phyloP scores from a whole-genome alignment of 2,113 vertebrate genomes.

The Burhinus bistriatus region DNA sequence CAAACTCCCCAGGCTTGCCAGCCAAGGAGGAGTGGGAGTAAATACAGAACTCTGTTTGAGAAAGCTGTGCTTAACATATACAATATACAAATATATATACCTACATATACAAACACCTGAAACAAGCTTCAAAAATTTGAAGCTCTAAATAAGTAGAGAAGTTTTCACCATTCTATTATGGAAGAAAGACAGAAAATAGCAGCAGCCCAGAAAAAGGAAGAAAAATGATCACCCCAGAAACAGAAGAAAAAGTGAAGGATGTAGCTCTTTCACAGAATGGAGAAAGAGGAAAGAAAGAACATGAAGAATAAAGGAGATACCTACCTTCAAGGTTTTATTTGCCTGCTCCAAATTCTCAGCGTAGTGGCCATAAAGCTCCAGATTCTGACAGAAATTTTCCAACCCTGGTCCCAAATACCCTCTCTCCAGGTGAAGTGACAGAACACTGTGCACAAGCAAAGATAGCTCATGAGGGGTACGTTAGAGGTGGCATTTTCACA shows the following conservation, averaged over 20 bases:
- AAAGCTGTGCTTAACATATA: background rate
- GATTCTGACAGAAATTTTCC: constrained; percentile 79
- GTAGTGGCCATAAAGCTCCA: constrained; percentile 82
- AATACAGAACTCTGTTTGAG: background rate
- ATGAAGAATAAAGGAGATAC: background rate
- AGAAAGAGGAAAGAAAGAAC: background rate
- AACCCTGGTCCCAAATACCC: constrained; percentile 79
- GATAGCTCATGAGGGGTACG: background rate
- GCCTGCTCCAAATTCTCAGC: constrained; percentile 85
- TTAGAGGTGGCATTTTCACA: background rate
- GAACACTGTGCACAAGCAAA: constrained; percentile 66
- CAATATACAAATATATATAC: background rate
- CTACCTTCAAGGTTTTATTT: constrained; percentile 80
- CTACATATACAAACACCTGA: background rate
- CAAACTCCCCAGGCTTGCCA: background rate
- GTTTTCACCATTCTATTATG: background rate
- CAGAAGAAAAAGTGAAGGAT: background rate
- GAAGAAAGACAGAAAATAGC: background rate
- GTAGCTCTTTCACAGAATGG: background rate
- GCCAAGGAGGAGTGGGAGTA: background rate
- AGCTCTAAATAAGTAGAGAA: background rate
- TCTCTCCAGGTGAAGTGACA: constrained; percentile 81
- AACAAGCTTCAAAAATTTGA: background rate
- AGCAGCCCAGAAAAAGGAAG: background rate
- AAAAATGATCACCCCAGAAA: background rate